Evolutionary conservation across 1,140 invertebrate genomes (phyloP).

Genomic region (Piezodorus guildinii): DNA sequence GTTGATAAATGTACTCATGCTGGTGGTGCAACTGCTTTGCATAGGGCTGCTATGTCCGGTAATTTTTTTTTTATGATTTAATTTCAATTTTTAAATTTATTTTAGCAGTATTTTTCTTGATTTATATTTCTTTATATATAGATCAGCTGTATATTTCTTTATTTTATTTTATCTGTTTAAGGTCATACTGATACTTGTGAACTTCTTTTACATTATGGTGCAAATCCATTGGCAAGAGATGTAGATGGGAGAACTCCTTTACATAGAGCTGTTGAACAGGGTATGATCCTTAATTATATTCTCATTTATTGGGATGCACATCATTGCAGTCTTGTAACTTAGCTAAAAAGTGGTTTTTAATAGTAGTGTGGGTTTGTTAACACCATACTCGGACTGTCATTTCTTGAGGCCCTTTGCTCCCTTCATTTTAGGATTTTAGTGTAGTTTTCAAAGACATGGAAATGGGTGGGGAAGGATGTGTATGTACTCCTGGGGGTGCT

Average conservation of each 20-base stretch:
- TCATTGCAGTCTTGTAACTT: too few relatives aligned
- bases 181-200: slow-evolving; percentile 49
- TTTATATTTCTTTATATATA: too few relatives aligned
- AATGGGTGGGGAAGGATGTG: too few relatives aligned
- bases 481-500: too few relatives aligned
- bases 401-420: too few relatives aligned
- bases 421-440: too few relatives aligned
- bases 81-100: not conserved
- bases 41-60: slow-evolving; percentile 65
- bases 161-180: slow-evolving; percentile 29
- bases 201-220: slow-evolving; percentile 49
- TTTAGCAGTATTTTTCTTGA: too few relatives aligned
- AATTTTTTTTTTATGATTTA: slow-evolving; percentile 26
- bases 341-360: too few relatives aligned
- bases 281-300: slow-evolving; percentile 24
- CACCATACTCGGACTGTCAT: too few relatives aligned
- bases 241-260: slow-evolving; percentile 66
- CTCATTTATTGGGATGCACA: not conserved
- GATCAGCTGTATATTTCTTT: not conserved
- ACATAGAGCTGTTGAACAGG: slow-evolving; percentile 55
- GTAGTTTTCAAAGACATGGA: too few relatives aligned
- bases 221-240: slow-evolving; percentile 51
- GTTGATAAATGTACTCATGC: slow-evolving; percentile 60
- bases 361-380: too few relatives aligned
- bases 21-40: slow-evolving; percentile 63